A percentile compares a stretch with the other conserved stretches of the same genome.
Evolutionary conservation across 2,888 invertebrate species (phyloP).

Genomic region (Ariolimax columbianus): DNA sequence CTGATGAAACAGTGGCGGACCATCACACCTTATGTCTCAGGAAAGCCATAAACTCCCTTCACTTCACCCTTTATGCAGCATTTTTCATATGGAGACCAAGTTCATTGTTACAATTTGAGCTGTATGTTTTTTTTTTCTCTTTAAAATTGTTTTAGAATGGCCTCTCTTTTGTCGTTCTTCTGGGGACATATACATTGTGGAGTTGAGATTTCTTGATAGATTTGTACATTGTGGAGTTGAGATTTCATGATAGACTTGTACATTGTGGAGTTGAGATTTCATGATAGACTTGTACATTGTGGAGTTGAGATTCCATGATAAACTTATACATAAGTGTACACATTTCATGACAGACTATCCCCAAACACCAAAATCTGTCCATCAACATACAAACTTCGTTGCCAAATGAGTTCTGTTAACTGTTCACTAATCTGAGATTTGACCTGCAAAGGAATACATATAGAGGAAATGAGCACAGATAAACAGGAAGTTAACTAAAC

Average conservation of each 20-base stretch:
- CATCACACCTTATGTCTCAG: too few relatives aligned
- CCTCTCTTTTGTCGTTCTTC: too few relatives aligned
- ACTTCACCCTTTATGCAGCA: too few relatives aligned
- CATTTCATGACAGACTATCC: not conserved
- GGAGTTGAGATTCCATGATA: not conserved
- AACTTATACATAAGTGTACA: not conserved
- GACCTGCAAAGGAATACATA: constrained; percentile 18
- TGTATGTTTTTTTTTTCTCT: too few relatives aligned
- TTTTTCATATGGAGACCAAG: too few relatives aligned
- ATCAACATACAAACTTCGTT: constrained; percentile 26
- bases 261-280: not conserved
- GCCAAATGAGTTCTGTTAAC: constrained; percentile 31
- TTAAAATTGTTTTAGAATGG: too few relatives aligned
- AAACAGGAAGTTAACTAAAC: too few relatives aligned
- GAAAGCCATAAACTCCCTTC: too few relatives aligned
- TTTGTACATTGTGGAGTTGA: not conserved
- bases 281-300: not conserved
- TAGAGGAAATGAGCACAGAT: too few relatives aligned
- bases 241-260: not conserved
- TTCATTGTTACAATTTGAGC: too few relatives aligned
- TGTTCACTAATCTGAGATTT: constrained; percentile 8
- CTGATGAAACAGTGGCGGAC: too few relatives aligned
- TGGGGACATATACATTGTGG: not conserved
- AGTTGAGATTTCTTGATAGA: not conserved
- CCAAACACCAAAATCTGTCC: constrained; percentile 17